Evolutionary conservation across 64 coral and sea anemone genomes (phyloP).

Genomic region (Platygyra sinensis): DNA sequence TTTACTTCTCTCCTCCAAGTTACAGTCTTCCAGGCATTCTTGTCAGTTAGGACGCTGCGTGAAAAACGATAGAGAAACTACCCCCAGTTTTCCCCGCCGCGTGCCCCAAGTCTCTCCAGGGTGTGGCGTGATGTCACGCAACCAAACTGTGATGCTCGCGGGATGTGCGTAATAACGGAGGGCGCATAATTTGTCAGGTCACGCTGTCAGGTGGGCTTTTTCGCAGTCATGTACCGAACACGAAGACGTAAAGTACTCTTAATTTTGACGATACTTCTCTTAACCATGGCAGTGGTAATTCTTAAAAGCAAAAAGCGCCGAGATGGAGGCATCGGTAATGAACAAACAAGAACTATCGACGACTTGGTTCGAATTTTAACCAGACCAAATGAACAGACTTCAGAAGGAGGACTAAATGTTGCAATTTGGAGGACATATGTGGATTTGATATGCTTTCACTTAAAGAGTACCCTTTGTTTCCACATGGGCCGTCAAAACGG

Average conservation of each 20-base stretch:
- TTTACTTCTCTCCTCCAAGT: too few species aligned
- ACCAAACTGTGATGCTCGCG: not conserved
- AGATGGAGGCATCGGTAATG: not conserved
- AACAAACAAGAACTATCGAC: not conserved
- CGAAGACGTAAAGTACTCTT: not conserved
- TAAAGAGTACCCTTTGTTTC: constrained; percentile 63
- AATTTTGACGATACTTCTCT: not conserved
- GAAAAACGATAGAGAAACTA: too few species aligned
- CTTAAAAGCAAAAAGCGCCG: not conserved
- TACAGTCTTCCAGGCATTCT: too few species aligned
- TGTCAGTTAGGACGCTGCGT: too few species aligned
- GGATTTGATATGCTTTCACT: constrained; percentile 40
- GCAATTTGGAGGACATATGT: constrained; percentile 51
- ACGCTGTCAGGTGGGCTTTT: not conserved
- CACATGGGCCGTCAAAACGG: constrained; percentile 49
- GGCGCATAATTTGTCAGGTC: too few species aligned
- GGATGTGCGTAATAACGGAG: not conserved
- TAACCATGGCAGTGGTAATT: not conserved
- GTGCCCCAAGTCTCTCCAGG: too few species aligned
- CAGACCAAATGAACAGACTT: not conserved
- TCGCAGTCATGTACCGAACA: not conserved
- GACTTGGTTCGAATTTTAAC: not conserved
- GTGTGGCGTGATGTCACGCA: not conserved
- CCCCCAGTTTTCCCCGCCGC: too few species aligned
- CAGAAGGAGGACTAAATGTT: constrained; percentile 29